A percentile compares a stretch with the other conserved stretches of the same genome.
Evolutionary conservation across 2,888 invertebrate genomes (phyloP).

Genomic region (Eupithecia exiguata): DNA sequence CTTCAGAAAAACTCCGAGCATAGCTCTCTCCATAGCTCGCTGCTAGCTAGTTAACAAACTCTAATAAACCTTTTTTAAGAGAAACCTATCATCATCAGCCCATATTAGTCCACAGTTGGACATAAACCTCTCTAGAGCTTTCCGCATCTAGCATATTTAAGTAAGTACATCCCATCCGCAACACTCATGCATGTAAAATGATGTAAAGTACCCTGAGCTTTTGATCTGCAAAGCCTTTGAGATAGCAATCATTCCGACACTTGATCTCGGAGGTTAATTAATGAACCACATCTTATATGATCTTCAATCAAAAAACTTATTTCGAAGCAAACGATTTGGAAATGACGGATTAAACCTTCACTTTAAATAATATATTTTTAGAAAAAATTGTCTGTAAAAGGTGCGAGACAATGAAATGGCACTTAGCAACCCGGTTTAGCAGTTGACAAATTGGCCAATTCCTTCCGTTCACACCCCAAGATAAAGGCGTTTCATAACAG

Average conservation of each 20-base stretch:
- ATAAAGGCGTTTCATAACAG: slow-evolving; percentile 72
- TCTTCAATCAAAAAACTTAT: slow-evolving; percentile 25
- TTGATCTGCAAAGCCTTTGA: slow-evolving; percentile 13
- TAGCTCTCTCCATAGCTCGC: no score
- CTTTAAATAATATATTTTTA: slow-evolving; percentile 59
- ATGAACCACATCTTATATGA: slow-evolving; percentile 17
- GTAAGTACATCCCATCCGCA: background rate
- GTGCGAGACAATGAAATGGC: slow-evolving; percentile 71
- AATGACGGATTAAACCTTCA: no score
- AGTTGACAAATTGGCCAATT: slow-evolving; percentile 80
- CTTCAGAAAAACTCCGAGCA: no score
- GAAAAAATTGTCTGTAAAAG: slow-evolving; percentile 55
- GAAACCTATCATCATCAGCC: no score
- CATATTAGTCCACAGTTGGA: no score
- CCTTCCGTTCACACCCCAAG: slow-evolving; percentile 61
- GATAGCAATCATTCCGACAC: slow-evolving; percentile 6
- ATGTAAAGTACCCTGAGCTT: slow-evolving; percentile 3
- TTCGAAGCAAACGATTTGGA: slow-evolving; percentile 30
- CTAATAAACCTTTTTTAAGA: no score
- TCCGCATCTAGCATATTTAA: background rate
- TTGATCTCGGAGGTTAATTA: slow-evolving; percentile 9
- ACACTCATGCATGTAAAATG: slow-evolving; percentile 9
- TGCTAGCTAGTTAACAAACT: no score
- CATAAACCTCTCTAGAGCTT: no score
- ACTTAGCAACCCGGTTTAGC: slow-evolving; percentile 66